Percentiles rank a stretch among this genome's conserved stretches.
These are phyloP conservation scores for Eueides isabella DNA, from an alignment of 1,140 invertebrate genomes.

Conservation along the genomic window DNA sequence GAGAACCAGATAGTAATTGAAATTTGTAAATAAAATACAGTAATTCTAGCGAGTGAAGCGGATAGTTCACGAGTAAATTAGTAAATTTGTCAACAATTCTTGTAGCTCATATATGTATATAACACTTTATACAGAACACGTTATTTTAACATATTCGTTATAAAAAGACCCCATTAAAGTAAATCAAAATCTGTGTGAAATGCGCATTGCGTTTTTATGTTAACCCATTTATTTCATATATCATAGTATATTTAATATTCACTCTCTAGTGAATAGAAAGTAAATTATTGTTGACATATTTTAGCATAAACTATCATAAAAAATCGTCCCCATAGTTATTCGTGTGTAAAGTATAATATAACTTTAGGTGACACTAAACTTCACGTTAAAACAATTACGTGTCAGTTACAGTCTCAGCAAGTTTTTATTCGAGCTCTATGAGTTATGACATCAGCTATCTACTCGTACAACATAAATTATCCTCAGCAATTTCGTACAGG, in stretches of 20 bases:
- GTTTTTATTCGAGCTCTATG: constrained; percentile 53
- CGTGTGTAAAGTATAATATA: too few species aligned
- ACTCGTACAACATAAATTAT: constrained; percentile 59
- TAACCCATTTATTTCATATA: not conserved
- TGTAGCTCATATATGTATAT: too few species aligned
- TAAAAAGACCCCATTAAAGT: not conserved
- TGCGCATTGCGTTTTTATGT: constrained; percentile 1
- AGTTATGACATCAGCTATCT: constrained; percentile 62
- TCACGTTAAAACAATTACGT: constrained; percentile 52
- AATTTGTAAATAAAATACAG: too few species aligned
- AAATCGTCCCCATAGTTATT: not conserved
- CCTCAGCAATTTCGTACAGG: constrained; percentile 44
- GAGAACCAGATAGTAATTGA: too few species aligned
- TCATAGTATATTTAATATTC: too few species aligned
- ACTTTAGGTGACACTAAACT: not conserved
- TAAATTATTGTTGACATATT: too few species aligned
- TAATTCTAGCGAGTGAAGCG: too few species aligned
- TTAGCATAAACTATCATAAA: not conserved
- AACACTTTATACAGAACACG: not conserved
- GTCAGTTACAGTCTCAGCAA: constrained; percentile 49
- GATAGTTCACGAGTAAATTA: too few species aligned
- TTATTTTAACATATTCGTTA: not conserved
- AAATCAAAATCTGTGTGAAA: not conserved
- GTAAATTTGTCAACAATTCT: too few species aligned
- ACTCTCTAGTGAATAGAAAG: too few species aligned